A percentile compares a stretch with the other conserved stretches of the same genome.
phyloP scores from a whole-genome alignment of 2,888 invertebrate species.

The Seladonia tumulorum region DNA sequence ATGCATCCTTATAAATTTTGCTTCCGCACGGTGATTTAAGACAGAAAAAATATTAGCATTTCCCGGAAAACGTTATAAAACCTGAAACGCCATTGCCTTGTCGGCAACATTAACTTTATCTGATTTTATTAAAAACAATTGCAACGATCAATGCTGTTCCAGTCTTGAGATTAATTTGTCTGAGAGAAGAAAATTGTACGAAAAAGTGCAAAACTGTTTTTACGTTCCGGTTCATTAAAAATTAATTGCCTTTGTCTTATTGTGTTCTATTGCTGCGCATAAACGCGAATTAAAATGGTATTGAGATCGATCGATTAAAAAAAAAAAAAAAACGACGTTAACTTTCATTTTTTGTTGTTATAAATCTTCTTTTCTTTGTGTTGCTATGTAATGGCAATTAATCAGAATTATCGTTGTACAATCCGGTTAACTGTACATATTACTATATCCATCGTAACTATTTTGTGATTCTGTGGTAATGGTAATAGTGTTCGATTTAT shows the following conservation, averaged over 20 bases:
- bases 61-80: not conserved
- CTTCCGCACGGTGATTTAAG: not conserved
- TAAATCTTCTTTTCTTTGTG: not conserved
- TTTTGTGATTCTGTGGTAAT: not conserved
- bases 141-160: not conserved
- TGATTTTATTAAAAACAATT: constrained; percentile 1
- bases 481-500: not conserved
- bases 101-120: not conserved
- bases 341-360: not conserved
- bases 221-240: not conserved
- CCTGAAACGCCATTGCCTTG: not conserved
- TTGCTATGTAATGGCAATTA: no score
- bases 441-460: not conserved
- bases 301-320: not conserved
- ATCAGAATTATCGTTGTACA: not conserved
- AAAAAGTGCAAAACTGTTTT: not conserved
- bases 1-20: not conserved
- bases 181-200: not conserved
- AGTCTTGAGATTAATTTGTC: not conserved
- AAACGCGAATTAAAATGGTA: not conserved
- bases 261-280: not conserved
- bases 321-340: not conserved
- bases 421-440: not conserved
- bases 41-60: not conserved
- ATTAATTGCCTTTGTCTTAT: not conserved